Base-by-base conservation (phyloP, 2,888 invertebrate species). In the Apamea anceps region DNA sequence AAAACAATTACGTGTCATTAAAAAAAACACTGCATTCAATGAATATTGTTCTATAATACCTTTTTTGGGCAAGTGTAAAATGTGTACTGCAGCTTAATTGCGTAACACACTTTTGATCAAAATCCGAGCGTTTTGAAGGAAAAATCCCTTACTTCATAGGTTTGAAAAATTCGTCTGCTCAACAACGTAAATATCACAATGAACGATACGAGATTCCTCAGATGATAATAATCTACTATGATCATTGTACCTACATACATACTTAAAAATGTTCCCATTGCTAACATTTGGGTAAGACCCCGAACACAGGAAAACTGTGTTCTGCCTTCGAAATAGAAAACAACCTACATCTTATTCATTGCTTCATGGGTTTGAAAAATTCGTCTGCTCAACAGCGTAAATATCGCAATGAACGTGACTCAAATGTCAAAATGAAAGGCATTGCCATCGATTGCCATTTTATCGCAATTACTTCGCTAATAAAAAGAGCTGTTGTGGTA, bases 291-390 rank as follows among this genome's bases (percentile, higher is more conserved):
- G 37, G 21, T 65, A 25, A 37, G 65, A 15, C 32, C 25, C 6
- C 18, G 0, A 42, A 70, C 18, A 54, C 21, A 48, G 15, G 28
- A 8, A 71, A 60, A 70, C n/a, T 60, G 37, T 67, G n/a, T 45
- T 63, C 67, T 68, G 5, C n/a, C 57, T 42, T 66, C n/a, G 1
- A 25, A 75, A 67, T 63, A 57, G 8, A 60, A 74, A 79, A 71
- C 13, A 65, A 68, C 62, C 63, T 63, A 65, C 48, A 72, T 57
- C 18, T 76, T 66, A 79, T 67, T 63, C 18, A 67, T n/a, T n/a
- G 42, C 15, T 42, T n/a, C 42, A 42, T 42, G 42, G 42, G 42
- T 42, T 42, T n/a, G 42, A 37, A 25, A 66, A 37, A 37, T 7
- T 37, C 37, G 3, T 13, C 37, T 37, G 0, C 13, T 25, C 37